Base-by-base conservation (phyloP, 2,113 vertebrate genomes). In the Thinocorus orbignyianus region DNA sequence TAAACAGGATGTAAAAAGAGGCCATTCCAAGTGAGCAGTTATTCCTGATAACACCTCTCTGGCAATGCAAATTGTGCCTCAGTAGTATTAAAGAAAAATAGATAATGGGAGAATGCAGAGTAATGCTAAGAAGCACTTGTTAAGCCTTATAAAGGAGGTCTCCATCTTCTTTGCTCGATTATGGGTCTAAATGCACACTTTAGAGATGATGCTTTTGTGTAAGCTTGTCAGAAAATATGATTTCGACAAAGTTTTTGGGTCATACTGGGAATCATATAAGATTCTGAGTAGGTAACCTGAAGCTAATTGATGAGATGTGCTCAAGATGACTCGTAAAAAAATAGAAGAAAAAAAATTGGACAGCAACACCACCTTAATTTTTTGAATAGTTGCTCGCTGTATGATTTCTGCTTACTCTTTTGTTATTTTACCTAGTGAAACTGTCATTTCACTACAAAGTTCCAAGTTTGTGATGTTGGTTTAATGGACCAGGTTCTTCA, bases 271-370 rank as follows among this genome's bases (percentile, higher is more conserved):
- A 42, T 13, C 51, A 7, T 85, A 37, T 13, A 70, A 88, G 86
- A 70, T 82, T 19, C 23, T 28, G 39, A 28, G 23, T 33, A 41
- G 33, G 28, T 57, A 76, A 51, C 22, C 31, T 87, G 57, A 58
- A 90, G 25, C 6, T 51, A 18, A 6, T 2, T 76, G 39, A 5
- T 0, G 0, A 44, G 26, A 17, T 46, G 26, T 37, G 14, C 35
- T 78, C 71, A 81, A 51, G 39, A 12, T 37, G 42, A 41, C 17
- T 57, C 92, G 11, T 10, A 35, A 4, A 31, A 58, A 92, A 80
- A 23, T 6, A 80, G 18, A n/a, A 44, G 24, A 85, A 51, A 46
- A 70, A 61, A 1, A 64, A 58, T 7, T 68, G 14, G 31, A 26
- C 15, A 64, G 26, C 19, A 18, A 18, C 7, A 46, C n/a, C 13